Evolutionary conservation across 2,888 invertebrate genomes (phyloP).

Genomic region (Eupeodes luniger): DNA sequence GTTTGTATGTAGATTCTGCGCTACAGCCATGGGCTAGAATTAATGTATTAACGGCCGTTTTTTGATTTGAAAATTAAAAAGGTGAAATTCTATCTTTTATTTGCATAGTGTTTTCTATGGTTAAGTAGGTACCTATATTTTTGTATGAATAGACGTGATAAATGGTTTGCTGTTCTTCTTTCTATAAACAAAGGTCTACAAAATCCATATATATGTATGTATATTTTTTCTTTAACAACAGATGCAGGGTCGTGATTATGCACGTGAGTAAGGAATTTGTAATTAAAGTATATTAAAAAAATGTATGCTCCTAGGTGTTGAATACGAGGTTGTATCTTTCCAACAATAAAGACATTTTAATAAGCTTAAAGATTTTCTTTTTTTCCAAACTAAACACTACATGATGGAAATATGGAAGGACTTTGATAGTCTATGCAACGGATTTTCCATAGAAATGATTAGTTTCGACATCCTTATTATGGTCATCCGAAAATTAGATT

Average conservation of each 20-base stretch:
- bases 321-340: not conserved
- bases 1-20: conserved; percentile 62
- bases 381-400: not conserved
- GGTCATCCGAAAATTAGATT: too few species aligned
- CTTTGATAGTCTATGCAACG: too few species aligned
- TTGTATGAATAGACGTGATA: conserved; percentile 55
- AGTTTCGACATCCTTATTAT: too few species aligned
- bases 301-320: not conserved
- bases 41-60: conserved; percentile 69
- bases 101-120: conserved; percentile 64
- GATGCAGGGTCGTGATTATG: conserved; percentile 63
- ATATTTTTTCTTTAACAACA: conserved; percentile 18
- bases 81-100: conserved; percentile 72
- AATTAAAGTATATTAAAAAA: conserved; percentile 11
- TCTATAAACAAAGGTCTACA: too few species aligned
- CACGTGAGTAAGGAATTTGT: conserved; percentile 57
- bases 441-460: too few species aligned
- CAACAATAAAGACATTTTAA: not conserved
- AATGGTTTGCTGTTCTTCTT: conserved; percentile 32
- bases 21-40: conserved; percentile 74
- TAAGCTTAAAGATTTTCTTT: not conserved
- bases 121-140: not conserved
- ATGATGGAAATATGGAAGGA: too few species aligned
- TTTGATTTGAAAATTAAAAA: conserved; percentile 41
- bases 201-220: not conserved